Conservation (phyloP, 2,797 vertebrate species). For the Syndactyla subalaris region DNA sequence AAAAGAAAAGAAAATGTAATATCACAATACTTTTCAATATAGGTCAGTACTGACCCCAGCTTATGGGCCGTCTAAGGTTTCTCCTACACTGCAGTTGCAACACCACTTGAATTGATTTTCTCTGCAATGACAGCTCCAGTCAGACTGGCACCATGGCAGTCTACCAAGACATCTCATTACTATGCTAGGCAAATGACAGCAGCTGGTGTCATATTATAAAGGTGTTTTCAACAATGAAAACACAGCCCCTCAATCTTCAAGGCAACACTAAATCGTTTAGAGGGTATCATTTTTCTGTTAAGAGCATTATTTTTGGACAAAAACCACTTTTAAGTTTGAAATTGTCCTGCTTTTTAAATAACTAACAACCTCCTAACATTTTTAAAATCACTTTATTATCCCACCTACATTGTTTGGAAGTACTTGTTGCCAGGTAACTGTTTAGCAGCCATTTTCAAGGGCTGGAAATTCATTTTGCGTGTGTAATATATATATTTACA, state of each 20-base stretch:
- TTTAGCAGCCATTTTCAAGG: slow-evolving; percentile 81
- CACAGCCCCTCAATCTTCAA: slow-evolving; percentile 80
- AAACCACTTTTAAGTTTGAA: slow-evolving; percentile 80
- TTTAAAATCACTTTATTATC: slow-evolving; percentile 68
- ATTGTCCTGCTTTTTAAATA: slow-evolving; percentile 68
- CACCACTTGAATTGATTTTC: slow-evolving; percentile 91
- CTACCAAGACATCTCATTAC: slow-evolving; percentile 81
- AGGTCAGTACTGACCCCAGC: slow-evolving; percentile 76
- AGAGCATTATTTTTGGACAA: slow-evolving; percentile 86
- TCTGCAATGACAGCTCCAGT: slow-evolving; percentile 93
- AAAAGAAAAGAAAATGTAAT: slow-evolving; percentile 60
- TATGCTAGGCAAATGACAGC: slow-evolving; percentile 83
- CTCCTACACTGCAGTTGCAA: slow-evolving; percentile 76
- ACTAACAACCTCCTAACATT: slow-evolving; percentile 57
- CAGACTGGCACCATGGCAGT: slow-evolving; percentile 90
- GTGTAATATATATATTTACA: slow-evolving; percentile 63
- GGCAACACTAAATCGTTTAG: slow-evolving; percentile 82
- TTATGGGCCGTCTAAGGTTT: slow-evolving; percentile 81
- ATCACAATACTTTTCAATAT: slow-evolving; percentile 56
- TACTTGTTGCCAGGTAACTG: slow-evolving; percentile 82
- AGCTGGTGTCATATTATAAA: slow-evolving; percentile 88
- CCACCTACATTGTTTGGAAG: slow-evolving; percentile 76
- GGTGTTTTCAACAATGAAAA: slow-evolving; percentile 83
- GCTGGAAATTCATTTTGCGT: slow-evolving; percentile 55
- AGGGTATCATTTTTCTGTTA: slow-evolving; percentile 85